A percentile compares a stretch with the other conserved stretches of the same genome.
phyloP scores from a whole-genome alignment of 2,797 vertebrate genomes.

The Eospalax fontanierii region DNA sequence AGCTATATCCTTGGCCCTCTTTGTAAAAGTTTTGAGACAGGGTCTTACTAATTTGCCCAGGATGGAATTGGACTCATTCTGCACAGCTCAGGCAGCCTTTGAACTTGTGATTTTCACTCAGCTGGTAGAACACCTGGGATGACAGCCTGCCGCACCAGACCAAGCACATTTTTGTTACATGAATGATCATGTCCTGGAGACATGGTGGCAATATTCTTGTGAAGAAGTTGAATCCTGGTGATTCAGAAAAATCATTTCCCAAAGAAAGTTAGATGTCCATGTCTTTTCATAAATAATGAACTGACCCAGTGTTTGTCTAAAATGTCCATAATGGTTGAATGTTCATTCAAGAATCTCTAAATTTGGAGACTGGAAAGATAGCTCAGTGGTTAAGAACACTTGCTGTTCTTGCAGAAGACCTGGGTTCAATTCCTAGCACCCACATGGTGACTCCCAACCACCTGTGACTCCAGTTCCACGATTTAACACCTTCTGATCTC shows the following conservation, averaged over 20 bases:
- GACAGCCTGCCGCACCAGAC: not conserved
- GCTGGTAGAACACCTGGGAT: not conserved
- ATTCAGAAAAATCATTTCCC: not conserved
- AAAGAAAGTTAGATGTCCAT: not conserved
- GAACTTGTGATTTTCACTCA: not conserved
- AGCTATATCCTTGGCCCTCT: not conserved
- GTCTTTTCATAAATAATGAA: rapidly evolving
- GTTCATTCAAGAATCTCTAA: not conserved
- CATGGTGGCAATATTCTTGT: no score
- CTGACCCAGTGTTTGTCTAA: not conserved
- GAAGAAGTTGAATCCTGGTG: not conserved
- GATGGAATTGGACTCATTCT: not conserved
- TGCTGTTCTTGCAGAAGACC: no score
- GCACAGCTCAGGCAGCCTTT: not conserved
- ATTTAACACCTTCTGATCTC: no score
- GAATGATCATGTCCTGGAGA: not conserved
- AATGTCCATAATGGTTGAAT: not conserved
- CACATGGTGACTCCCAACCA: no score
- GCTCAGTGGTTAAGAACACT: no score
- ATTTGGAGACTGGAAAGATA: not conserved
- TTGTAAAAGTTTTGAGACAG: not conserved
- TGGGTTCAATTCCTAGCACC: no score
- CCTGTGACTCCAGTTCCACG: no score
- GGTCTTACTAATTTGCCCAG: not conserved
- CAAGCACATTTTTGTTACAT: not conserved